Base-by-base conservation (phyloP, 2,888 invertebrate species). In the Acrobeloides nanus region DNA sequence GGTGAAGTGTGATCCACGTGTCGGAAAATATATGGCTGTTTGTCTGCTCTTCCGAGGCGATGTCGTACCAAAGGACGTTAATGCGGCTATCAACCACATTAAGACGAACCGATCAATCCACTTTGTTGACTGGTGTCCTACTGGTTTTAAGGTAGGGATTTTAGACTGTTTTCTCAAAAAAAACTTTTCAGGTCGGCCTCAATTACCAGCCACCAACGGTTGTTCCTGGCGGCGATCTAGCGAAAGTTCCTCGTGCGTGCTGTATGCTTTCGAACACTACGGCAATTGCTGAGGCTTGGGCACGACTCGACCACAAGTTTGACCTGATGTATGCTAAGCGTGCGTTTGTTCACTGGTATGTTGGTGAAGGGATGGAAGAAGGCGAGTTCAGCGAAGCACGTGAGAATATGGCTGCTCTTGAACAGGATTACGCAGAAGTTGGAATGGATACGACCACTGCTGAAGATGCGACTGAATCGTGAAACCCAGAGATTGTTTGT, bases 211-310 rank as follows among this genome's bases (percentile, higher is more conserved):
- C 76, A 12, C 76, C 88, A 1, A 81, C 82, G 1, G 89, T 88
- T 25, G 89, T 90, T 42, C 90, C 90, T 17, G 89, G 89, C 18
- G 89, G 89, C 34, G 89, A 90, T 61, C 84, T 89, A 51, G 77
- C 79, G 48, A 78, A 56, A 38, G 77, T 78, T 4, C 74, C 71
- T 38, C 80, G 86, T 57, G 86, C 87, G 26, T 84, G 86, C 1
- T 84, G 85, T 52, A 87, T 88, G 84, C 79, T 89, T 10, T 84
- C 85, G 70, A 90, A 90, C 77, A 89, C 89, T 5, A 90, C 88
- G 10, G 87, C 88, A 61, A 87, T 89, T 68, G 84, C 84, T n/a
- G 84, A 86, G 69, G 88, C 88, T 40, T 89, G 88, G 84, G 83
- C 83, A 48, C 81, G 84, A 45, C 76, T 89, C 18, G 81, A 82